These are phyloP conservation scores for Luscinia megarhynchos DNA, from an alignment of 2,797 vertebrate genomes.

Conservation along the genomic window DNA sequence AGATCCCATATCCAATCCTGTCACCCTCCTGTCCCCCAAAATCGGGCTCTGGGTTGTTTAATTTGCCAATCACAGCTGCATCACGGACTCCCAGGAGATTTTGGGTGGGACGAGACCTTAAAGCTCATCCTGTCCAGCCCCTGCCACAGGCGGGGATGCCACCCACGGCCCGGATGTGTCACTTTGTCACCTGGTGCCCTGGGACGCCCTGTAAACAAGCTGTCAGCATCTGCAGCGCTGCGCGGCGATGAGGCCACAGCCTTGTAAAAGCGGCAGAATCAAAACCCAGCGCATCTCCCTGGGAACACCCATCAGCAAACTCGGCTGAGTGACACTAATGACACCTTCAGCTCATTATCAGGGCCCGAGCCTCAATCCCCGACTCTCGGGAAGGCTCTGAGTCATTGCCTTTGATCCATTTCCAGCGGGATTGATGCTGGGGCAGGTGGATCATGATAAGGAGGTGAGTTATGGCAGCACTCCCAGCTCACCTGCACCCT, in stretches of 20 bases:
- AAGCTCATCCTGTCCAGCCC: background rate
- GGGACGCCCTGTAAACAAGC: background rate
- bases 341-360: too few relatives aligned
- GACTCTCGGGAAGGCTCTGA: too few relatives aligned
- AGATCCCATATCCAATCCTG: background rate
- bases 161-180: background rate
- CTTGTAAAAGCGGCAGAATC: background rate
- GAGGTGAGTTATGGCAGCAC: too few relatives aligned
- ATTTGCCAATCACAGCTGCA: background rate
- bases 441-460: too few relatives aligned
- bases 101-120: background rate
- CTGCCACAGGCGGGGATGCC: background rate
- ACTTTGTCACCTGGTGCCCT: background rate
- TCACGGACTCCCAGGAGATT: background rate
- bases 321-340: too few relatives aligned
- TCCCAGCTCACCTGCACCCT: too few relatives aligned
- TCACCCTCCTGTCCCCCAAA: background rate
- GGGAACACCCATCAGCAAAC: conserved; percentile 7
- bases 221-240: fast-evolving
- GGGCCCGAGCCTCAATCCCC: too few relatives aligned
- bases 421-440: too few relatives aligned
- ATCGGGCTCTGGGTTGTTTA: fast-evolving
- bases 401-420: too few relatives aligned
- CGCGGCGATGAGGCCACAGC: background rate
- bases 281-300: background rate